Percentiles rank a stretch among this genome's conserved stretches.
phyloP scores from a whole-genome alignment of 1,140 invertebrate genomes.

The Procambarus clarkii region DNA sequence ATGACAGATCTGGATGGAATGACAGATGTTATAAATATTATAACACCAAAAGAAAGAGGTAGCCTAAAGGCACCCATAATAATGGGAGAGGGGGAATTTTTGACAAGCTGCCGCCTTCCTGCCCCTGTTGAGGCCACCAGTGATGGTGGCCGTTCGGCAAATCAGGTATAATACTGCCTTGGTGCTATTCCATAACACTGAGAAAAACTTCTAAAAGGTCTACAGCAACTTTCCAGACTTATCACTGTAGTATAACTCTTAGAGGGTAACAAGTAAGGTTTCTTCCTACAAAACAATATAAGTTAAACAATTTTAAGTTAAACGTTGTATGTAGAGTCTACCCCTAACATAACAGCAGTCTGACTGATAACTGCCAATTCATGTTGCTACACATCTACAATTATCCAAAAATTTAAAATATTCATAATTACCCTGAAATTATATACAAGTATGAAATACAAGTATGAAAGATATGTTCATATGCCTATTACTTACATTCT shows the following conservation, averaged over 20 bases:
- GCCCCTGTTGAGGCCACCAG: no score
- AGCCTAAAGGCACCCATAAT: not conserved
- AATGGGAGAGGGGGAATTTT: no score
- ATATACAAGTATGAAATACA: not conserved
- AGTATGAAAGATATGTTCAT: not conserved
- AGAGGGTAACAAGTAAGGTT: no score
- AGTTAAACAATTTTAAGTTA: not conserved
- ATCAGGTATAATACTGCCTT: not conserved
- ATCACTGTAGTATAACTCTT: not conserved
- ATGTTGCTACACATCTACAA: not conserved
- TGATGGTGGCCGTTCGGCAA: no score
- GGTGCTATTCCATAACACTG: constrained; percentile 1
- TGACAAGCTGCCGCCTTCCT: no score
- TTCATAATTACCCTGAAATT: not conserved
- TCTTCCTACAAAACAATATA: not conserved
- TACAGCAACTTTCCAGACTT: not conserved
- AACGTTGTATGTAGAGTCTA: not conserved
- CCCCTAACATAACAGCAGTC: not conserved
- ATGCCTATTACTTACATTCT: not conserved
- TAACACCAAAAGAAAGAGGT: constrained; percentile 8
- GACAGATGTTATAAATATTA: constrained; percentile 13
- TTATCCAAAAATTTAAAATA: not conserved
- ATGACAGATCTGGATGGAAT: not conserved
- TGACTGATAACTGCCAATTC: not conserved
- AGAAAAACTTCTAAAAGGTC: not conserved